phyloP scores from a whole-genome alignment of 1,140 invertebrate genomes.

The Rhizoglyphus robini region DNA sequence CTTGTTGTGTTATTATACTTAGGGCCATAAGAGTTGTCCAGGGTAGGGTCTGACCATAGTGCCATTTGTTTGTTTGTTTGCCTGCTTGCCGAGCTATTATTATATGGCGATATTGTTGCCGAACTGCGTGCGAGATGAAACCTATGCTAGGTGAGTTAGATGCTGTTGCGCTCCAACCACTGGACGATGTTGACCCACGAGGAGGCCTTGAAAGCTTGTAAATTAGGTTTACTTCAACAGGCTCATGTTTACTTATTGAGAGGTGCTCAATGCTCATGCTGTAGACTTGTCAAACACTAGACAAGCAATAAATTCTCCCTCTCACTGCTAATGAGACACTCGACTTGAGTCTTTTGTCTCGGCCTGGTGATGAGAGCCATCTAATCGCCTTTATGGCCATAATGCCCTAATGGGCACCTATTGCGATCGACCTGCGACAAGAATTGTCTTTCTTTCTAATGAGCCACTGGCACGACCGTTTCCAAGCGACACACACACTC shows the following conservation, averaged over 20 bases:
- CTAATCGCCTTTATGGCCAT: conserved; percentile 13
- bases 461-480: neutral
- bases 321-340: conserved; percentile 7
- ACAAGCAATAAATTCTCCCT: conserved; percentile 11
- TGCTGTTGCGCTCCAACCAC: neutral
- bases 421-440: neutral
- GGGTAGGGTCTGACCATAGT: neutral
- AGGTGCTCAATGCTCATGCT: neutral
- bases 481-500: neutral
- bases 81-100: neutral
- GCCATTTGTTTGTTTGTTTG: conserved; percentile 6
- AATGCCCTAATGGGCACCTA: neutral
- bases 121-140: neutral
- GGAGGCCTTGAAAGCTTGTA: conserved; percentile 8
- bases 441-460: neutral
- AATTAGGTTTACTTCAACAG: conserved; percentile 6
- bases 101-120: neutral
- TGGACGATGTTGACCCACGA: neutral
- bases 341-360: neutral
- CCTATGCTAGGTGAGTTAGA: neutral
- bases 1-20: neutral
- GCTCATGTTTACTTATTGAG: neutral
- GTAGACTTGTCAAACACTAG: conserved; percentile 2
- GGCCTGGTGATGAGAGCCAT: neutral
- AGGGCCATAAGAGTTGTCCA: conserved; percentile 9